Evolutionary conservation across 2,888 invertebrate species (phyloP).

Genomic region (Ceramica pisi): DNA sequence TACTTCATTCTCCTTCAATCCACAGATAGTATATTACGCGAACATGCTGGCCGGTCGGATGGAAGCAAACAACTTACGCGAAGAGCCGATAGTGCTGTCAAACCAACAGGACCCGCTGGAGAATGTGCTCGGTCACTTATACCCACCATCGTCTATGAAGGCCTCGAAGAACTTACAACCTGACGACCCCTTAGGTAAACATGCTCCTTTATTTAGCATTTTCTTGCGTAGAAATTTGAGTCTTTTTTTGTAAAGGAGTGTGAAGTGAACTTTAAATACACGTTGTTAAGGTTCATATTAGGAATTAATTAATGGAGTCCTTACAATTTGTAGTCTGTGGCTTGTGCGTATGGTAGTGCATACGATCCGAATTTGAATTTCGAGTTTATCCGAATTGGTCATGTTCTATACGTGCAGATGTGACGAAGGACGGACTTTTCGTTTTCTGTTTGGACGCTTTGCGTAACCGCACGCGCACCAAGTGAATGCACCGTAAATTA

Average conservation of each 20-base stretch:
- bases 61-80: constrained; percentile 92
- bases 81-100: constrained; percentile 89
- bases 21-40: constrained; percentile 95
- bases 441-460: no score
- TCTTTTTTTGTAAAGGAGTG: no score
- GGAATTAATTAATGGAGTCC: neutral
- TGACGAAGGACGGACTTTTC: no score
- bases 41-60: constrained; percentile 96
- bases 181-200: constrained; percentile 91
- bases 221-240: neutral
- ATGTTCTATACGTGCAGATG: no score
- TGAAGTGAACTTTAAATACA: neutral
- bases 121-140: constrained; percentile 84
- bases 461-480: no score
- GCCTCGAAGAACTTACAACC: constrained; percentile 85
- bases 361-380: no score
- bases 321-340: neutral
- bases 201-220: neutral
- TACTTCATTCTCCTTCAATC: neutral
- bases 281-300: neutral
- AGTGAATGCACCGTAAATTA: neutral
- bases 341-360: neutral
- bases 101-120: constrained; percentile 88
- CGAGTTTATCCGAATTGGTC: no score
- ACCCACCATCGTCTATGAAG: constrained; percentile 82